These are phyloP conservation scores for Blastobasis lacticolella DNA, from an alignment of 2,888 invertebrate species.

Conservation along the genomic window DNA sequence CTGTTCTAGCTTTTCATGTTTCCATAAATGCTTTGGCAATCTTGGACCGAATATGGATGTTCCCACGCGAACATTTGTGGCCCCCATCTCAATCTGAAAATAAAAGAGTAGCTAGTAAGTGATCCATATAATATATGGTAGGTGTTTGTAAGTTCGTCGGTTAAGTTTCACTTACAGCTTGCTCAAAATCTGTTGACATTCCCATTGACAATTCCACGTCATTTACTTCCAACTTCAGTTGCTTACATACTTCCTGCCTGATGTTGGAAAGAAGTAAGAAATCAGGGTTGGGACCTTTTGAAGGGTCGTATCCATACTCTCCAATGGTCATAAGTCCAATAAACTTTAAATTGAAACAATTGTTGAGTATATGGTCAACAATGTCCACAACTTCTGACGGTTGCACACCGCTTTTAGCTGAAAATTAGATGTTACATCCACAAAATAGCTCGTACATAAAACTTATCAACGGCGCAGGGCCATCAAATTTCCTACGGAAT, in stretches of 20 bases:
- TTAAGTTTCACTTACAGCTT: constrained; percentile 81
- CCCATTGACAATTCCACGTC: constrained; percentile 94
- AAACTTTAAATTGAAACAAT: constrained; percentile 85
- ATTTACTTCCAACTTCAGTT: constrained; percentile 65
- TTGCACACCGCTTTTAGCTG: constrained; percentile 90
- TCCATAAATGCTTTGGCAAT: constrained; percentile 52
- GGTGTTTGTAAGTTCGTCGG: neutral
- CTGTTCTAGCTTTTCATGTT: too few species aligned
- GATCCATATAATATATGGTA: too few species aligned
- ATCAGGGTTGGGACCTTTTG: constrained; percentile 90
- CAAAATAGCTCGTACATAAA: too few species aligned
- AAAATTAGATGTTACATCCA: constrained; percentile 20
- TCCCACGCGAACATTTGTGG: constrained; percentile 95
- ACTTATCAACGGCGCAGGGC: too few species aligned
- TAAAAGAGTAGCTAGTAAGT: neutral
- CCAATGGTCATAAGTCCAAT: constrained; percentile 98
- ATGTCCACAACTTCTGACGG: constrained; percentile 78
- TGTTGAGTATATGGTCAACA: constrained; percentile 81
- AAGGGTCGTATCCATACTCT: constrained; percentile 82
- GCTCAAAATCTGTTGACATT: constrained; percentile 97
- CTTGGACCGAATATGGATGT: constrained; percentile 93
- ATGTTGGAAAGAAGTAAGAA: constrained; percentile 85
- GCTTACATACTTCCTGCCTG: constrained; percentile 80
- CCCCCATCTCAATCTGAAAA: constrained; percentile 92
- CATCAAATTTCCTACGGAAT: too few species aligned